Base-by-base conservation (phyloP, 2,113 vertebrate genomes). In the Ceyx margarethae region DNA sequence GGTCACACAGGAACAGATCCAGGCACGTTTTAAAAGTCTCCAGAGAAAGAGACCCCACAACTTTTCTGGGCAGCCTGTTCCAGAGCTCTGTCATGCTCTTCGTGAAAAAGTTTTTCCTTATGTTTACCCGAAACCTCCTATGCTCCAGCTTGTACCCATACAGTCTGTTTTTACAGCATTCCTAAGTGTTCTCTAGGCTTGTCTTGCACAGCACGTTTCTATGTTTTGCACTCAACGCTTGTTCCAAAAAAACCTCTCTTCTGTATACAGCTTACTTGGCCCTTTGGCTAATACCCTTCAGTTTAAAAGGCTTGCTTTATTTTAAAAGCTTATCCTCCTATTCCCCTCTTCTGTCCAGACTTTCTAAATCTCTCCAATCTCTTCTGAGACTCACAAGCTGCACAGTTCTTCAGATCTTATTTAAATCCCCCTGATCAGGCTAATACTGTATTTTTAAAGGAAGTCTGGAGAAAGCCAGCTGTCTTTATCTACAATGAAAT, bases 281-380 rank as follows among this genome's bases (percentile, higher is more conserved):
- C 43, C 61, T 71, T 71, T 60, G 35, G 40, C 35, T 89, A 87
- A 90, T 67, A 33, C 7, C 13, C 35, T 81, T 81, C n/a, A 57
- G 40, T 89, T 93, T 78, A 86, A 84, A 93, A 86, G 66, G 57
- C n/a, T 84, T 93, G 53, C 57, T 81, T 78, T 60, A 58, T 68
- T 67, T 91, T 48, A 64, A 72, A 51, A 92, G 69, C 26, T 91
- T 87, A 92, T 92, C 57, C 43, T 81, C 26, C 69, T 60, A 86
- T 48, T 84, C 61, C 23, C 0, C 6, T 75, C 15, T 75, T 81
- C 77, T 50, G 29, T 58, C 23, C 20, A 48, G 35, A 61, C 53
- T 77, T 90, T 84, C 64, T 90, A 81, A 94, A 76, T 42, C 82
- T 84, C 79, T 68, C 11, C 83, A 90, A 67, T 68, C 43, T 93